A percentile compares a stretch with the other conserved stretches of the same genome.
These are phyloP conservation scores for Parazoanthus swiftii DNA, from an alignment of 92 coral and sea anemone genomes.

Conservation along the genomic window DNA sequence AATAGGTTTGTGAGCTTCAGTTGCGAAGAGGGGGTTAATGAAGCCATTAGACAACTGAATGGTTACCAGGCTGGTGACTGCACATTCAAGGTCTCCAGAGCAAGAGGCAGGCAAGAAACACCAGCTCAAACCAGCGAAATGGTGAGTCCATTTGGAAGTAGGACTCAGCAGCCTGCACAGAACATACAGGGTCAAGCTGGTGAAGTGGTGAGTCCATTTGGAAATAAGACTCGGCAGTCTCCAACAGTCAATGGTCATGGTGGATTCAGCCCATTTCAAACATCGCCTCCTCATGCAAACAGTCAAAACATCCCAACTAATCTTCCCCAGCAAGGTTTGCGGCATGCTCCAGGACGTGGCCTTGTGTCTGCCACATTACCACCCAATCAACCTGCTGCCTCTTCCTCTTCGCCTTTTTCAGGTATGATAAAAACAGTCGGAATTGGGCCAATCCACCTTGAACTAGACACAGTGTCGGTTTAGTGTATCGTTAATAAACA, in stretches of 20 bases:
- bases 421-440: neutral
- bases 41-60: slow-evolving; percentile 65
- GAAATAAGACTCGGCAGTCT: neutral
- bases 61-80: slow-evolving; percentile 54
- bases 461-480: no score
- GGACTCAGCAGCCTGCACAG: neutral
- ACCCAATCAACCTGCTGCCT: neutral
- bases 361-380: neutral
- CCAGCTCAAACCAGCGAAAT: neutral
- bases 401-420: neutral
- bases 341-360: slow-evolving; percentile 23
- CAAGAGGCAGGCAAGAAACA: slow-evolving; percentile 28
- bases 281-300: neutral
- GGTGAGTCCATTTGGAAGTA: neutral
- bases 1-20: slow-evolving; percentile 72
- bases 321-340: slow-evolving; percentile 3
- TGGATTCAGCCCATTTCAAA: neutral
- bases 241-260: neutral
- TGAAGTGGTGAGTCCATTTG: neutral
- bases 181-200: neutral
- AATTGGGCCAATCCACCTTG: no score
- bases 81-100: slow-evolving; percentile 70
- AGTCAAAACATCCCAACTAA: neutral
- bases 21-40: slow-evolving; percentile 69
- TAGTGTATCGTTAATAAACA: no score